These are phyloP conservation scores for Notamacropus eugenii DNA, from an alignment of 2,797 vertebrate species.

Conservation along the genomic window DNA sequence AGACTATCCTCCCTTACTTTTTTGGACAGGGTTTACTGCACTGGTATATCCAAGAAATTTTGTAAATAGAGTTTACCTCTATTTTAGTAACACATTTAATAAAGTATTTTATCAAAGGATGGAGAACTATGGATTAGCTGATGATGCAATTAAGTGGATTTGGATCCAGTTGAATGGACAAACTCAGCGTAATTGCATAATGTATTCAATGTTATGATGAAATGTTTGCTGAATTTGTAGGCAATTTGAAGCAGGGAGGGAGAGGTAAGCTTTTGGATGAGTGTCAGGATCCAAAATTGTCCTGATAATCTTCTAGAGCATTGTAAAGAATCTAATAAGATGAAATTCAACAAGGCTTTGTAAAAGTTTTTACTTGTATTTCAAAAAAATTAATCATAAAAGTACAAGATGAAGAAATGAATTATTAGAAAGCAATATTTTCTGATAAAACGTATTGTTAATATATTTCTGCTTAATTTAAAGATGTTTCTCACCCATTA, in stretches of 20 bases:
- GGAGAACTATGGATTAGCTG: neutral
- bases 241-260: too few relatives aligned
- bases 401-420: neutral
- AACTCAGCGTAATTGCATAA: neutral
- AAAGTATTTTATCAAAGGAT: neutral
- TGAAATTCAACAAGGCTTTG: neutral
- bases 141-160: neutral
- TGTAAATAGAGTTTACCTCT: neutral
- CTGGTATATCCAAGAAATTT: neutral
- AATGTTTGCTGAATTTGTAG: neutral
- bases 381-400: neutral
- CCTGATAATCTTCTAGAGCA: neutral
- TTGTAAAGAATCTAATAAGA: neutral
- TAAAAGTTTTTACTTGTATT: neutral
- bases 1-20: neutral
- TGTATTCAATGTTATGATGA: neutral
- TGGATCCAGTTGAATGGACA: neutral
- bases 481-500: too few relatives aligned
- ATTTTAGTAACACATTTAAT: neutral
- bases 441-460: neutral
- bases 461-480: too few relatives aligned
- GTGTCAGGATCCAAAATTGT: neutral
- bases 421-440: neutral
- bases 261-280: too few relatives aligned
- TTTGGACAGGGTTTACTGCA: neutral